Base-by-base conservation (phyloP, 2,888 invertebrate genomes). In the Acronicta psi region DNA sequence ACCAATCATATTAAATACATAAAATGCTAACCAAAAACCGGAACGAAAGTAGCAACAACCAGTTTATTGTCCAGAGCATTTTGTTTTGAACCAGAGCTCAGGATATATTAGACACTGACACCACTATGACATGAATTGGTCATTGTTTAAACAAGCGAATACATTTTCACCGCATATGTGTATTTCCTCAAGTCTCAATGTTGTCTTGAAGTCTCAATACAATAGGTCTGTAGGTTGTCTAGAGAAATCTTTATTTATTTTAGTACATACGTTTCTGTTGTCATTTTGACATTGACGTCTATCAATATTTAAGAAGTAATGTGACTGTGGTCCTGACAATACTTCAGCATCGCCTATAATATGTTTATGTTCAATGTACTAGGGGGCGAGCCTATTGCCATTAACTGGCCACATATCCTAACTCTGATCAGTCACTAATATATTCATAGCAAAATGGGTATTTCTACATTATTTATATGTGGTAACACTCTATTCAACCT, bases 111-210 rank as follows among this genome's bases (percentile, higher is more conserved):
- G 51, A 6, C 0, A 7, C 0, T 18, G 7, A 37, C 11, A 29
- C 7, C 7, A 23, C 11, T 20, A n/a, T 41, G 52, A 62, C 59
- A 56, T 66, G 61, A 74, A 78, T 77, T 54, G 72, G 58, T 62
- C 51, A 75, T 73, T 73, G 73, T 77, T 59, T 55, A 58, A 41
- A 60, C 66, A 68, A 57, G 57, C 44, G 63, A 63, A 67, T 63
- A 53, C 16, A 47, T 47, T 71, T 73, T 70, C 75, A 50, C 66
- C 43, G 20, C 13, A 11, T 45, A 47, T 38, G 43, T 61, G 42
- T 34, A 57, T 61, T 69, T 70, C 74, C 52, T 69, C 31, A 59
- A 51, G 42, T 50, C 31, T 36, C 60, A 72, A 55, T 68, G 38
- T 45, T 52, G 59, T 31, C n/a, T 46, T 44, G 29, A 52, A 36